Percentiles rank a stretch among this genome's conserved stretches.
These are phyloP conservation scores for Anagrus nilaparvatae DNA, from an alignment of 1,140 invertebrate species.

Conservation along the genomic window DNA sequence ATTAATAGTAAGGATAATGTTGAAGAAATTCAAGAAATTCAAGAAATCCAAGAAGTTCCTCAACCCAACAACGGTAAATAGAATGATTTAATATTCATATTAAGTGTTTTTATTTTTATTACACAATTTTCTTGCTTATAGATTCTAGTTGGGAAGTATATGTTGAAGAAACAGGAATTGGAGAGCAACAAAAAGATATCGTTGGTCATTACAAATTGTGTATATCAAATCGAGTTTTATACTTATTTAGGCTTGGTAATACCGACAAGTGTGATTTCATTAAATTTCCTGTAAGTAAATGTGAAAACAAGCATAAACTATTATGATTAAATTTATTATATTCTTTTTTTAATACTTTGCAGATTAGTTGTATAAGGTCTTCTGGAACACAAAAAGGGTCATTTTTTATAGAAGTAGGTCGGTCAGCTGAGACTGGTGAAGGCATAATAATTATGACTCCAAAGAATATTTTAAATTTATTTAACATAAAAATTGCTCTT, in stretches of 20 bases:
- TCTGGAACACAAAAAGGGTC: slow-evolving; percentile 79
- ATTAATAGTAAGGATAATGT: too few species aligned
- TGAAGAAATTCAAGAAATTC: too few species aligned
- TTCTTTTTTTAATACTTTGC: too few species aligned
- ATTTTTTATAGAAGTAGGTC: slow-evolving; percentile 89
- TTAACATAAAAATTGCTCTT: slow-evolving; percentile 83
- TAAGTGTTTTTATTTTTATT: too few species aligned
- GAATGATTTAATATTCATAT: too few species aligned
- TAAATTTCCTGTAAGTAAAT: slow-evolving; percentile 50
- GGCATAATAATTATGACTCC: slow-evolving; percentile 91
- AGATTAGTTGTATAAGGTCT: slow-evolving; percentile 43
- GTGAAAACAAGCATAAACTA: not conserved
- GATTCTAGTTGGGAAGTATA: too few species aligned
- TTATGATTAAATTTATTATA: not conserved
- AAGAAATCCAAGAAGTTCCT: too few species aligned
- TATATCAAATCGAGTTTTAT: slow-evolving; percentile 66
- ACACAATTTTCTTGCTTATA: too few species aligned
- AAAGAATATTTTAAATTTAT: slow-evolving; percentile 76
- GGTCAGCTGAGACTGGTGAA: slow-evolving; percentile 70
- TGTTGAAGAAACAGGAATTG: too few species aligned
- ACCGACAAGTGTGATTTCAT: slow-evolving; percentile 49
- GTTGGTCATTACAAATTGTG: too few species aligned
- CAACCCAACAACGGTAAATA: too few species aligned
- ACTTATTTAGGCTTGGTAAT: slow-evolving; percentile 64
- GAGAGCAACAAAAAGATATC: too few species aligned